A percentile compares a stretch with the other conserved stretches of the same genome.
phyloP scores from a whole-genome alignment of 2,113 vertebrate species.

The Chionodraco myersi region DNA sequence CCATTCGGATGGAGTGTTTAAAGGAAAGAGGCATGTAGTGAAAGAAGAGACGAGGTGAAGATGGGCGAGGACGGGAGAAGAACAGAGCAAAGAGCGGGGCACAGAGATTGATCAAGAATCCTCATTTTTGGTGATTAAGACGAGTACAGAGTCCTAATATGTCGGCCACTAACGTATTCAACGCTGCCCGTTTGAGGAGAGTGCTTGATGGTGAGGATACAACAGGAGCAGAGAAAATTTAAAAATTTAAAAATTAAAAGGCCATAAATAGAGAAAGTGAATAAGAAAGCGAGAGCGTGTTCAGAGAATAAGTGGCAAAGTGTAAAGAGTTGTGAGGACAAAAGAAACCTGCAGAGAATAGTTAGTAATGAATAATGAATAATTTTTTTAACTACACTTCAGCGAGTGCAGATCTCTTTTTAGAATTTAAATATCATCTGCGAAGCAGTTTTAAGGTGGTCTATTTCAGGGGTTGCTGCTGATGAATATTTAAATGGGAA shows the following conservation, averaged over 20 bases:
- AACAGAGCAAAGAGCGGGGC: conserved; percentile 15
- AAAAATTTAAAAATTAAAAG: not conserved
- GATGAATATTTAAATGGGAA: conserved; percentile 65
- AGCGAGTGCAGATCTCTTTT: conserved; percentile 54
- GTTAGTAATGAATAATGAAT: conserved; percentile 68
- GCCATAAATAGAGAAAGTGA: conserved; percentile 3
- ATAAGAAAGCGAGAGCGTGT: not conserved
- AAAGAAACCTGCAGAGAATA: conserved; percentile 56
- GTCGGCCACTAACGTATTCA: conserved; percentile 16
- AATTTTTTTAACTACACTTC: conserved; percentile 56
- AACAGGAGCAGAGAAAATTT: not conserved
- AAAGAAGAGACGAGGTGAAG: conserved; percentile 28
- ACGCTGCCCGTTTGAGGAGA: conserved; percentile 4
- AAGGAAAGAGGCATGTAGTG: conserved; percentile 20
- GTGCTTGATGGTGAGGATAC: not conserved
- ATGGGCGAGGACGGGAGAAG: conserved; percentile 8
- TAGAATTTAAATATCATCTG: conserved; percentile 66
- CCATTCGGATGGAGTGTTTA: conserved; percentile 34
- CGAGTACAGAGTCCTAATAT: conserved; percentile 42
- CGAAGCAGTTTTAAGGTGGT: conserved; percentile 56
- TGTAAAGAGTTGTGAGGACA: conserved; percentile 32
- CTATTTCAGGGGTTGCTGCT: conserved; percentile 54
- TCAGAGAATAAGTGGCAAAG: too few species aligned
- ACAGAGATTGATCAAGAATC: conserved; percentile 23
- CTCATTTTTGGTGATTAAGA: conserved; percentile 57